Base-by-base conservation (phyloP, 1,140 invertebrate species). In the Meloidogyne hapla region DNA sequence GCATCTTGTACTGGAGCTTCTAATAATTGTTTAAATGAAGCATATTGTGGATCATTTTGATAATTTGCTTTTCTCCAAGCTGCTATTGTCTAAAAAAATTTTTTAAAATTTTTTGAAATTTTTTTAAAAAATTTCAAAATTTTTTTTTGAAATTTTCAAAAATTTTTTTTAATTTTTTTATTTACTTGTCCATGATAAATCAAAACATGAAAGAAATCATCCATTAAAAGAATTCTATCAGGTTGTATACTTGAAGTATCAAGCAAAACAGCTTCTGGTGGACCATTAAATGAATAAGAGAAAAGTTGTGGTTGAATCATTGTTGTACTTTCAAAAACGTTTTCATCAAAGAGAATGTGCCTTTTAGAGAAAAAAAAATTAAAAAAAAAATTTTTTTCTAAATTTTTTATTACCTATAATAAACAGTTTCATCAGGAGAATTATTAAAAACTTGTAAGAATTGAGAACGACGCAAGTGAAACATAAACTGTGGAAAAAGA, bases 381-480 rank as follows among this genome's bases (percentile, higher is more conserved):
- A 23, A 8, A 15, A 62, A 56, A 23, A 33, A 21, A 18, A 21
- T 72, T 74, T 40, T 69, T 48, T 62, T n/a, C 1, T 67, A 13
- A 18, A 74, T 21, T 12, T 78, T 68, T 56, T 23, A 76, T 70
- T 86, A 93, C 93, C 94, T 92, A 87, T 99, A 99, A 89, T 96
- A 99, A 74, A 95, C 95, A 33, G 97, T 99, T 91, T 99, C 97
- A 89, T 99, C 97, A 0, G 97, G 97, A 69, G 95, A 98, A 90
- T 99, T 99, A 88, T 99, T 99, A 88, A 99, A 99, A n/a, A 99
- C 96, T 91, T 99, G 97, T 78, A 99, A 90, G 89, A 99, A 99
- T 89, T 98, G 96, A 62, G 96, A 99, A 79, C 97, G 91, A 77
- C 97, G 90, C 80, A 99, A 89, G 88, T 99, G 97, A 88, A 99